These are phyloP conservation scores for Pipistrellus kuhlii DNA, from an alignment of 2,797 vertebrate genomes.

Conservation along the genomic window DNA sequence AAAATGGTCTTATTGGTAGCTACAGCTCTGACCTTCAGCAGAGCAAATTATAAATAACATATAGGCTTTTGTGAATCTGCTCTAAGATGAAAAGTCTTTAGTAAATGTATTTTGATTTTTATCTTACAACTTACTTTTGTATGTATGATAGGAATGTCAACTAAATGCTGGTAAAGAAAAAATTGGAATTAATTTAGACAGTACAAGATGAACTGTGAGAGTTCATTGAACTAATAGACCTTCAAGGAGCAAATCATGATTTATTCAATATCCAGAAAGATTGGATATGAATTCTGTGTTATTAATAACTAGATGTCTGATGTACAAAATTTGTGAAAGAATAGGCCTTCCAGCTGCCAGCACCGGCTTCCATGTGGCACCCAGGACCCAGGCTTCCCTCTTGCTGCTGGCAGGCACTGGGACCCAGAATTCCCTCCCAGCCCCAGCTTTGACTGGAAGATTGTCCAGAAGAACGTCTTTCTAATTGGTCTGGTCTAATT, in stretches of 20 bases:
- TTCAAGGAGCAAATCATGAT: not conserved
- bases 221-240: not conserved
- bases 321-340: no score
- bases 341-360: no score
- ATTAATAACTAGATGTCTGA: not conserved
- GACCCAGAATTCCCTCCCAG: no score
- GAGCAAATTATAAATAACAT: not conserved
- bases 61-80: not conserved
- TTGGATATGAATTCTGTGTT: not conserved
- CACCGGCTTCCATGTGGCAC: no score
- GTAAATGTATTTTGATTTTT: not conserved
- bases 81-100: not conserved
- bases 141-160: not conserved
- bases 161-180: not conserved
- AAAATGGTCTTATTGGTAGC: not conserved
- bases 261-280: not conserved
- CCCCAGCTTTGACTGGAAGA: no score
- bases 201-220: not conserved
- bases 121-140: not conserved
- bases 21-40: not conserved
- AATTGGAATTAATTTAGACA: slow-evolving; percentile 26
- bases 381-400: no score
- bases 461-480: no score
- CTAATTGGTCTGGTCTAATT: no score
- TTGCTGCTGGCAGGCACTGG: no score